phyloP scores from a whole-genome alignment of 2,113 vertebrate species.

The Microtus ochrogaster region DNA sequence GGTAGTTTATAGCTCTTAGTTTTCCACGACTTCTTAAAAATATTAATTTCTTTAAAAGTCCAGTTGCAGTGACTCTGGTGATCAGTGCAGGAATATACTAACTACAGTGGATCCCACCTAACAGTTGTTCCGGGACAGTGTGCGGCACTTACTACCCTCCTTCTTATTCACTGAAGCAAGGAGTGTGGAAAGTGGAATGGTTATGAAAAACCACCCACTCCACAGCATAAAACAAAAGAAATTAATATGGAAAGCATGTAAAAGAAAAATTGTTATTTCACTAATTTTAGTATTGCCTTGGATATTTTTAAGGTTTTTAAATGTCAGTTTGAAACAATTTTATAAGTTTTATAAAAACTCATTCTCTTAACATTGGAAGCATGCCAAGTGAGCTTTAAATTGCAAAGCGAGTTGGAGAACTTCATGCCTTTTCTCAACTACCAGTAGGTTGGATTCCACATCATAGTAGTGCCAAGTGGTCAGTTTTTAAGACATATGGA shows the following conservation, averaged over 20 bases:
- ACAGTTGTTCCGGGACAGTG: background rate
- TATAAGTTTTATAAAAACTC: slow-evolving; percentile 43
- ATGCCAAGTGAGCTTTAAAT: slow-evolving; percentile 42
- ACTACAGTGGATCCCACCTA: slow-evolving; percentile 31
- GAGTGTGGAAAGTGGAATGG: slow-evolving; percentile 14
- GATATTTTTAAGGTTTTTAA: slow-evolving; percentile 68
- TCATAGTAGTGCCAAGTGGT: slow-evolving; percentile 52
- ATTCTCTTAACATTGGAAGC: slow-evolving; percentile 70
- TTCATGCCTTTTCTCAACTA: background rate
- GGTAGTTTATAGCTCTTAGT: slow-evolving; percentile 68
- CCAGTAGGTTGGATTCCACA: background rate
- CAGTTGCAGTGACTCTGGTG: slow-evolving; percentile 60
- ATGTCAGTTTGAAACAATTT: slow-evolving; percentile 72
- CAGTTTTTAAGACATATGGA: slow-evolving; percentile 15
- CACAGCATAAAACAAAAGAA: slow-evolving; percentile 63
- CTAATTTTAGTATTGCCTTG: slow-evolving; percentile 59
- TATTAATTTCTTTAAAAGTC: slow-evolving; percentile 71
- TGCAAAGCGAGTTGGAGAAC: slow-evolving; percentile 44
- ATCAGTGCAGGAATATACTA: slow-evolving; percentile 29
- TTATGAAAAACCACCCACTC: slow-evolving; percentile 74
- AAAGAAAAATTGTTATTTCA: slow-evolving; percentile 68
- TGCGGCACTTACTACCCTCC: background rate
- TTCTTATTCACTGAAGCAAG: slow-evolving; percentile 44
- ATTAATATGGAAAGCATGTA: slow-evolving; percentile 61
- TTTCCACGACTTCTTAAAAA: slow-evolving; percentile 56